Percentiles rank a stretch among this genome's conserved stretches.
Evolutionary conservation across 30 jellyfish, hydroid and myxozoan species (phyloP).

Genomic region (Calvadosia cruxmelitensis): DNA sequence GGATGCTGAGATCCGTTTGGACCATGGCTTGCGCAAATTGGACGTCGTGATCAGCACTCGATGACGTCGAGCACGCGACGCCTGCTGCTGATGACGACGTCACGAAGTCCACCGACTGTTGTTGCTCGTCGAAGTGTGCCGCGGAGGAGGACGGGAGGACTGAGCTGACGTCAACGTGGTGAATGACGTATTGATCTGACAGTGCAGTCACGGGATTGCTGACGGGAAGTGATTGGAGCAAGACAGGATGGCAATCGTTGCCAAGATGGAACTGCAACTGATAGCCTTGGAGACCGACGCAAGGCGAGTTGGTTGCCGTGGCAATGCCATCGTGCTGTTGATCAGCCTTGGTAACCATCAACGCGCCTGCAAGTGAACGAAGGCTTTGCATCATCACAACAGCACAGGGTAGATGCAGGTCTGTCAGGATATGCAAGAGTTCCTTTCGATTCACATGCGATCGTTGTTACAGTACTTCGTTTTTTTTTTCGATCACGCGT

Average conservation of each 20-base stretch:
- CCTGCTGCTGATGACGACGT: neutral
- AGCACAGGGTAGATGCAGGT: too few relatives aligned
- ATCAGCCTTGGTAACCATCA: too few relatives aligned
- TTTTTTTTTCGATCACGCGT: too few relatives aligned
- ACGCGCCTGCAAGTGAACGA: too few relatives aligned
- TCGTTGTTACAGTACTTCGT: too few relatives aligned
- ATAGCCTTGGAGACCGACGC: too few relatives aligned
- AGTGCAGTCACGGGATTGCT: neutral
- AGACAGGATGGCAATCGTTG: neutral
- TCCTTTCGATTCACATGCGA: too few relatives aligned
- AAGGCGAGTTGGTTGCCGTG: too few relatives aligned
- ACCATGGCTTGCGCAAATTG: conserved; percentile 58
- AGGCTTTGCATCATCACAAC: too few relatives aligned
- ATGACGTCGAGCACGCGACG: too few relatives aligned
- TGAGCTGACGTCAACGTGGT: neutral
- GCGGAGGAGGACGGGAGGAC: neutral
- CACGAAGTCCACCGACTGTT: neutral
- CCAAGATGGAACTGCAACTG: neutral
- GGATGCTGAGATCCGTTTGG: conserved; percentile 62
- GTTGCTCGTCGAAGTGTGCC: neutral
- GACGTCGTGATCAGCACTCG: conserved; percentile 34
- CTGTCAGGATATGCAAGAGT: too few relatives aligned
- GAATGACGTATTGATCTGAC: neutral
- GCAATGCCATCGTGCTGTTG: too few relatives aligned
- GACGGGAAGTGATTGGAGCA: neutral